Percentiles rank a stretch among this genome's conserved stretches.
These are phyloP conservation scores for Drosophila meridionalis DNA, from an alignment of 2,888 invertebrate species.

Conservation along the genomic window DNA sequence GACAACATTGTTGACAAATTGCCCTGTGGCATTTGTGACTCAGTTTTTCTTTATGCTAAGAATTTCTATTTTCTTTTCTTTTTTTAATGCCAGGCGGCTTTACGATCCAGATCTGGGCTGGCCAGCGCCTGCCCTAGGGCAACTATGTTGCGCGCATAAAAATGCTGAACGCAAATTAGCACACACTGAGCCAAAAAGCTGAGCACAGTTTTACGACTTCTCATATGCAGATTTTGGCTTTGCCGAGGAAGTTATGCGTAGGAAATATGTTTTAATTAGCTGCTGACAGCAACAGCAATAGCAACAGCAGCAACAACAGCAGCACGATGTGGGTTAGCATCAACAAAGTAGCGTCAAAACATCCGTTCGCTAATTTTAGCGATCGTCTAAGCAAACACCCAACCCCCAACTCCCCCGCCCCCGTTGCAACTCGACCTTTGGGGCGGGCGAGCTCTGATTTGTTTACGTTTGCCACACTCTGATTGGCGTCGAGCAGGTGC, in stretches of 20 bases:
- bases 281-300: conserved; percentile 69
- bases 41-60: conserved; percentile 44
- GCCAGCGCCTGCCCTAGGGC: conserved; percentile 44
- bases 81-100: conserved; percentile 72
- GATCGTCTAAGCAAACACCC: conserved; percentile 34
- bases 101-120: conserved; percentile 63
- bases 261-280: conserved; percentile 79
- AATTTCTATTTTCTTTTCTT: neutral
- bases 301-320: conserved; percentile 22
- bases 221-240: conserved; percentile 65
- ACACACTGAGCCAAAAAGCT: conserved; percentile 48
- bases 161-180: conserved; percentile 70
- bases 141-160: conserved; percentile 71
- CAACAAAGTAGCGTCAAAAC: conserved; percentile 73
- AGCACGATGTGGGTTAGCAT: conserved; percentile 70
- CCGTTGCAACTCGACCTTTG: conserved; percentile 49
- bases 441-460: conserved; percentile 40
- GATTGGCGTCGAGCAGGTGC: conserved; percentile 55
- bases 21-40: conserved; percentile 33
- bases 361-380: conserved; percentile 72
- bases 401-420: neutral
- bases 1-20: conserved; percentile 78
- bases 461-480: conserved; percentile 40
- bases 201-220: conserved; percentile 67
- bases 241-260: conserved; percentile 77